A percentile compares a stretch with the other conserved stretches of the same genome.
These are phyloP conservation scores for Cryptoleucopteryx plumbea DNA, from an alignment of 2,113 vertebrate species.

Conservation along the genomic window DNA sequence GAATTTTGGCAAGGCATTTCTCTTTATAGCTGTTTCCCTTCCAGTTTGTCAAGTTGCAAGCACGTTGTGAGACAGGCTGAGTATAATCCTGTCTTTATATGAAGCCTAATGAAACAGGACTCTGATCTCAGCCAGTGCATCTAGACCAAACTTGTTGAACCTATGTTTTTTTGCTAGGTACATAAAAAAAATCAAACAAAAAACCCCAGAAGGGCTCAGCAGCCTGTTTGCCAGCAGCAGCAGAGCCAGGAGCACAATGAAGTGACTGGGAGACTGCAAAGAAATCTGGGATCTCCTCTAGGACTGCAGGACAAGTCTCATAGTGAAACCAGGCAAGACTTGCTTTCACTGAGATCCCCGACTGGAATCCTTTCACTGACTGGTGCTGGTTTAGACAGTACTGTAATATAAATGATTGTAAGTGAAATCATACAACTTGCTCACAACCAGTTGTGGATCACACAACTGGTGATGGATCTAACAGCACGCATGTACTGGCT, in stretches of 20 bases:
- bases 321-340: not conserved
- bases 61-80: not conserved
- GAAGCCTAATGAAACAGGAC: not conserved
- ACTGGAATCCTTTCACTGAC: not conserved
- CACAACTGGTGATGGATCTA: not conserved
- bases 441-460: not conserved
- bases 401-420: not conserved
- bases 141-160: not conserved
- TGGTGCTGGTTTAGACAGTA: not conserved
- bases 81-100: not conserved
- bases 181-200: not conserved
- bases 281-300: not conserved
- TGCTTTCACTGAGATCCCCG: not conserved
- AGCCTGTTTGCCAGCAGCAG: not conserved
- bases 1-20: not conserved
- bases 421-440: not conserved
- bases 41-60: not conserved
- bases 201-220: not conserved
- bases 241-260: not conserved
- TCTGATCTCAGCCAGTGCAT: not conserved
- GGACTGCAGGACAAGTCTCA: not conserved
- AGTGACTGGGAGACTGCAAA: not conserved
- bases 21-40: not conserved
- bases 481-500: not conserved
- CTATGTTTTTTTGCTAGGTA: not conserved